Percentiles rank a stretch among this genome's conserved stretches.
These are phyloP conservation scores for Pseudorasbora parva DNA, from an alignment of 2,113 vertebrate species.

Conservation along the genomic window DNA sequence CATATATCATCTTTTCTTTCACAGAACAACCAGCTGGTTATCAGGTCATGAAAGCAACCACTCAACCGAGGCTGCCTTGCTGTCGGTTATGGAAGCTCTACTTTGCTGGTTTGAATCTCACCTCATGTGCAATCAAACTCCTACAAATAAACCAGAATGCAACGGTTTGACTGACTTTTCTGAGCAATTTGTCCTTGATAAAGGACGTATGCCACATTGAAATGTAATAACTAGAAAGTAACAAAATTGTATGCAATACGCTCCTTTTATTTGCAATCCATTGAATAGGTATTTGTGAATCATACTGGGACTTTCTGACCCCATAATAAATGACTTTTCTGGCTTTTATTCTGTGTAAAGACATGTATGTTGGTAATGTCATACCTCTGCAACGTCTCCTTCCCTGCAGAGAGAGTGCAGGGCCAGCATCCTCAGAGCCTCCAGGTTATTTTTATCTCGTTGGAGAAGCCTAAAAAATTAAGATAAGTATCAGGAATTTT, in stretches of 20 bases:
- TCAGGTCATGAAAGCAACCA: too few relatives aligned
- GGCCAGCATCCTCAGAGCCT: conserved; percentile 88
- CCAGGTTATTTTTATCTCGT: conserved; percentile 87
- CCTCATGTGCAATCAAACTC: too few relatives aligned
- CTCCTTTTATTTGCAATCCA: not conserved
- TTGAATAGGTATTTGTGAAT: not conserved
- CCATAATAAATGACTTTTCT: not conserved
- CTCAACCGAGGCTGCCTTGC: too few relatives aligned
- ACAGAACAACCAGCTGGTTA: too few relatives aligned
- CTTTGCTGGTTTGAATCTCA: too few relatives aligned
- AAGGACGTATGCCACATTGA: not conserved
- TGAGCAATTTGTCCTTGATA: not conserved
- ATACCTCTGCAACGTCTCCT: conserved; percentile 86
- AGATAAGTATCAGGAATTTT: not conserved
- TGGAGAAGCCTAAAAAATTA: conserved; percentile 82
- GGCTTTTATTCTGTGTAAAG: not conserved
- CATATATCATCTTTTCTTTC: too few relatives aligned
- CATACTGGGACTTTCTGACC: not conserved
- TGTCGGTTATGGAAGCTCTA: too few relatives aligned
- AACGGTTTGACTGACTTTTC: not conserved
- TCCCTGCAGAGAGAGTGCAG: conserved; percentile 90
- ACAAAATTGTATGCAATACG: not conserved
- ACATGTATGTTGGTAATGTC: conserved; percentile 1
- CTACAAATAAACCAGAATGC: too few relatives aligned
- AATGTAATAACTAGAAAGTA: not conserved